Base-by-base conservation (phyloP, 1,140 invertebrate genomes). In the Drosophila melanica region DNA sequence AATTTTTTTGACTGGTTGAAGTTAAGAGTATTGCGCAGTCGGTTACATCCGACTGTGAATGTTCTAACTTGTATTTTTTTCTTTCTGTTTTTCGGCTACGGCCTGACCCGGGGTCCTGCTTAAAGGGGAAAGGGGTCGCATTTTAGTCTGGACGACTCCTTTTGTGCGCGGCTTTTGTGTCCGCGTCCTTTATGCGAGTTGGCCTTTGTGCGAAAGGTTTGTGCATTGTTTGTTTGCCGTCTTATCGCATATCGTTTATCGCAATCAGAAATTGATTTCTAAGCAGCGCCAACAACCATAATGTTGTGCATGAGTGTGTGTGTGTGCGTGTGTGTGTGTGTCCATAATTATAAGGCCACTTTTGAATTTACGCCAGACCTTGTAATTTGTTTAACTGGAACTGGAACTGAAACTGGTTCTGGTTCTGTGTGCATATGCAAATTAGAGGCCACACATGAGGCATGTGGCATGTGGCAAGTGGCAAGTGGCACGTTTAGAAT, bases 201-300 rank as follows among this genome's bases (percentile, higher is more conserved):
- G 48, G 58, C 58, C 69, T 66, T 67, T 63, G 41, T 65, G 67
- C 14, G 12, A 66, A 59, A 51, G 65, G 53, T 58, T 58, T 30
- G 35, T n/a, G 14, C 20, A 44, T 60, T 58, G 54, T 67, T 70
- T 64, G 51, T 81, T 77, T 80, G 70, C 58, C 63, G 60, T 75
- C 81, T 85, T 54, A 57, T 53, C 39, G 63, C 42, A 50, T 58
- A 50, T 54, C 65, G 54, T 30, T 67, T 84, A 85, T 78, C 75
- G 77, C 65, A 23, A 66, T 47, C 69, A 45, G 57, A 81, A 85
- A 87, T 85, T 85, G 82, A 87, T 87, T 87, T 72, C 59, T 2
- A 69, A 69, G 64, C 78, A 81, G 9, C 14, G 50, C 48, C 50
- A 45, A 30, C 27, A 14, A 41, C 16, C 11, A 23, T 14, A 42